These are phyloP conservation scores for Caretta caretta DNA, from an alignment of 2,113 vertebrate species.

Conservation along the genomic window DNA sequence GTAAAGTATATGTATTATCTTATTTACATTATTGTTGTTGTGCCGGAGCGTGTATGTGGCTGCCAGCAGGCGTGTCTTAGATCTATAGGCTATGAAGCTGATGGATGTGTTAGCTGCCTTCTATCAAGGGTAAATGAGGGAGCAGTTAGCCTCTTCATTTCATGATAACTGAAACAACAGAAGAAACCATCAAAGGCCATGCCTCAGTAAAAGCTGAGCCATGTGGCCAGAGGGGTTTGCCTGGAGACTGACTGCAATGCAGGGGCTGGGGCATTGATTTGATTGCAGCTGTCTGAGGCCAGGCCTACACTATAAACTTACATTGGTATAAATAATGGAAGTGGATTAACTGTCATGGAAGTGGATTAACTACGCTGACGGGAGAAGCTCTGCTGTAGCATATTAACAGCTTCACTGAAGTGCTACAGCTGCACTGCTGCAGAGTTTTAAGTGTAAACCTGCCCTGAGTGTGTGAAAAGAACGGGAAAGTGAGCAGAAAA, in stretches of 20 bases:
- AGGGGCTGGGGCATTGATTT: not conserved
- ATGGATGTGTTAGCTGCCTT: not conserved
- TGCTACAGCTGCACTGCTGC: no score
- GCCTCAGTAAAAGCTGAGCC: not conserved
- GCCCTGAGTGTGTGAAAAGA: not conserved
- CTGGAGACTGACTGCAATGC: not conserved
- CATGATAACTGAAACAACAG: not conserved
- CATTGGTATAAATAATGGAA: not conserved
- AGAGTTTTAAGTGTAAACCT: no score
- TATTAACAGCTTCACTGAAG: no score
- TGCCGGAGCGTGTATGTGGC: not conserved
- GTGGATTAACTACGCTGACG: not conserved
- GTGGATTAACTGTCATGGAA: not conserved
- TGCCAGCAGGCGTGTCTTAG: not conserved
- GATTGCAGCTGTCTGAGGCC: not conserved
- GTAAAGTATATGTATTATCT: not conserved
- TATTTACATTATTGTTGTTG: not conserved
- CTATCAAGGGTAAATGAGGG: not conserved
- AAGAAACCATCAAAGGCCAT: not conserved
- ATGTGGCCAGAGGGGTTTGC: not conserved
- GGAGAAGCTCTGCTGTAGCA: no score
- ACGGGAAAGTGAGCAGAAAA: not conserved
- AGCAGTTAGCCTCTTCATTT: not conserved
- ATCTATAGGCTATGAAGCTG: not conserved
- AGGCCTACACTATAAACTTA: not conserved